Evolutionary conservation across 2,797 vertebrate genomes (phyloP).

Genomic region (Agapornis canus): DNA sequence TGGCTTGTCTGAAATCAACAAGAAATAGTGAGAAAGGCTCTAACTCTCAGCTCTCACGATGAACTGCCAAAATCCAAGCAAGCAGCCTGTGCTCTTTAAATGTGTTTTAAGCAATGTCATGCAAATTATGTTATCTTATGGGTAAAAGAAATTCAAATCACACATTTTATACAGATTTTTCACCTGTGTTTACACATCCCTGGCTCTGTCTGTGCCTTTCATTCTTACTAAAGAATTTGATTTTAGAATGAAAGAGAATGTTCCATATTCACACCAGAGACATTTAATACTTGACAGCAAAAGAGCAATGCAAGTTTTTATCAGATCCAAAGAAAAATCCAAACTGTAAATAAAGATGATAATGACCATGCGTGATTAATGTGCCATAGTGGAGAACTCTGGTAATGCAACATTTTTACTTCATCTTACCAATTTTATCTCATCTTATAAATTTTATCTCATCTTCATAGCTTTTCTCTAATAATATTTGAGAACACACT

Average conservation of each 20-base stretch:
- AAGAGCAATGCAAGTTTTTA: background rate
- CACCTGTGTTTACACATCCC: background rate
- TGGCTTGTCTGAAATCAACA: background rate
- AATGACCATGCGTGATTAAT: background rate
- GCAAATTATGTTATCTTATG: background rate
- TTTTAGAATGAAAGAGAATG: background rate
- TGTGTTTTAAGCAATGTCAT: background rate
- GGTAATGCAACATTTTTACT: background rate
- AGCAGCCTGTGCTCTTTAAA: background rate
- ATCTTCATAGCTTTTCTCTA: background rate
- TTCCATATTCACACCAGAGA: background rate
- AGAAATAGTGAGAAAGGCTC: background rate
- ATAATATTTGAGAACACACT: background rate
- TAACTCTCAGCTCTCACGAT: background rate
- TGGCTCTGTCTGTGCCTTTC: background rate
- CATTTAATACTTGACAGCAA: background rate
- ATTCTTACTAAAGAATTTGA: background rate
- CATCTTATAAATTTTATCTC: background rate
- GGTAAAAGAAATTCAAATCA: background rate
- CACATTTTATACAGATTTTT: background rate
- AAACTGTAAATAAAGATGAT: background rate
- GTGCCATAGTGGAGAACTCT: background rate
- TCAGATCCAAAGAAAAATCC: background rate
- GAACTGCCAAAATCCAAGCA: background rate
- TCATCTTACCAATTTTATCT: background rate